phyloP scores from a whole-genome alignment of 2,888 invertebrate species.

The Brenthis daphne region DNA sequence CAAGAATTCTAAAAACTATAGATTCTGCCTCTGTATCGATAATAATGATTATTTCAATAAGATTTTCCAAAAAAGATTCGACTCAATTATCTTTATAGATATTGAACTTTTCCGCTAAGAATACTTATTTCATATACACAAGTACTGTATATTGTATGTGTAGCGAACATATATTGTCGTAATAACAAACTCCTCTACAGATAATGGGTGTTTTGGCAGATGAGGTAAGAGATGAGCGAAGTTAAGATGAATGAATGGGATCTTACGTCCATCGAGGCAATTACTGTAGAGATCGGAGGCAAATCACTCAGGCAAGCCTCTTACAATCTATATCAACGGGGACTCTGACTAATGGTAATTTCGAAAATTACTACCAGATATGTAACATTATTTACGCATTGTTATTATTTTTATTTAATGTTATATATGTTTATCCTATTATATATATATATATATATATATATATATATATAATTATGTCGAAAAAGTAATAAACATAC shows the following conservation, averaged over 20 bases:
- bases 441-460: constrained; percentile 31
- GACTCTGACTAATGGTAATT: constrained; percentile 39
- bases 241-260: constrained; percentile 41
- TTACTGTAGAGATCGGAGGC: constrained; percentile 39
- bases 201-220: constrained; percentile 40
- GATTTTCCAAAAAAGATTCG: no score
- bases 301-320: constrained; percentile 36
- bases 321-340: constrained; percentile 36
- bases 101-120: no score
- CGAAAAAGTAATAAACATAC: no score
- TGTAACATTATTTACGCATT: constrained; percentile 13
- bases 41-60: no score
- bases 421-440: constrained; percentile 20
- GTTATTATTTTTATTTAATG: background rate
- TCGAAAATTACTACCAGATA: constrained; percentile 21
- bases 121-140: no score
- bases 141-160: background rate
- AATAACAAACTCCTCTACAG: constrained; percentile 26
- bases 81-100: no score
- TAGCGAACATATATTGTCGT: constrained; percentile 2
- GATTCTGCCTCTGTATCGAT: no score
- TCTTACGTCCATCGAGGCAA: constrained; percentile 35
- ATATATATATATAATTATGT: constrained; percentile 33
- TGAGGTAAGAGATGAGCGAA: constrained; percentile 34
- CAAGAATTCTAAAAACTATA: no score